These are phyloP conservation scores for Sthenelais limicola DNA, from an alignment of 2,888 invertebrate genomes.

Conservation along the genomic window DNA sequence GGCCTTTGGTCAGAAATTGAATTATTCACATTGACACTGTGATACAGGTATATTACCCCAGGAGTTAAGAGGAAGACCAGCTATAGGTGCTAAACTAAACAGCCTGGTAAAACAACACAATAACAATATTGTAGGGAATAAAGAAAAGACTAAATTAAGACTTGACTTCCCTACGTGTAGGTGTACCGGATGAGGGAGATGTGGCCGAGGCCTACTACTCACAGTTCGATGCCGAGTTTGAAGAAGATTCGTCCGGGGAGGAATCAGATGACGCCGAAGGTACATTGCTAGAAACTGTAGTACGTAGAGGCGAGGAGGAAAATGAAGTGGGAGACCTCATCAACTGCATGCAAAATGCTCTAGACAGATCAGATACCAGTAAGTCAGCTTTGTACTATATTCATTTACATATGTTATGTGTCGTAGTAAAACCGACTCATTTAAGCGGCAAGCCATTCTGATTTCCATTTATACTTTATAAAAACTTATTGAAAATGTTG, in stretches of 20 bases:
- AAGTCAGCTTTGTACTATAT: conserved; percentile 27
- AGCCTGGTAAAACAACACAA: too few species aligned
- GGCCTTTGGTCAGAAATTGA: too few species aligned
- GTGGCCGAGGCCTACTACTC: conserved; percentile 70
- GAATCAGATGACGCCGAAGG: conserved; percentile 46
- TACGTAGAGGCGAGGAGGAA: conserved; percentile 41
- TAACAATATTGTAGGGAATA: too few species aligned
- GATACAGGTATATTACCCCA: too few species aligned
- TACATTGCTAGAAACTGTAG: conserved; percentile 46
- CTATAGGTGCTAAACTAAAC: too few species aligned
- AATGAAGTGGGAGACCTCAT: conserved; percentile 59
- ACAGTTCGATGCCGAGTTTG: conserved; percentile 68
- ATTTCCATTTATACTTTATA: not conserved
- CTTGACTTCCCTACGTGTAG: too few species aligned
- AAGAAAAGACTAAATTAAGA: too few species aligned
- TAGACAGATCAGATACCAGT: conserved; percentile 62
- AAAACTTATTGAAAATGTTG: too few species aligned
- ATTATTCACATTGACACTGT: too few species aligned
- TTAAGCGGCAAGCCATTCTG: not conserved
- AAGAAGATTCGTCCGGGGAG: conserved; percentile 47
- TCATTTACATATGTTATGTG: not conserved
- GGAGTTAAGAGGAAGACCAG: too few species aligned
- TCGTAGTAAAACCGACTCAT: not conserved
- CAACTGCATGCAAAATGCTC: conserved; percentile 63
- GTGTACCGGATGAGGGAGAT: conserved; percentile 68